A percentile compares a stretch with the other conserved stretches of the same genome.
These are phyloP conservation scores for Ophraella communa DNA, from an alignment of 2,888 invertebrate species.

Conservation along the genomic window DNA sequence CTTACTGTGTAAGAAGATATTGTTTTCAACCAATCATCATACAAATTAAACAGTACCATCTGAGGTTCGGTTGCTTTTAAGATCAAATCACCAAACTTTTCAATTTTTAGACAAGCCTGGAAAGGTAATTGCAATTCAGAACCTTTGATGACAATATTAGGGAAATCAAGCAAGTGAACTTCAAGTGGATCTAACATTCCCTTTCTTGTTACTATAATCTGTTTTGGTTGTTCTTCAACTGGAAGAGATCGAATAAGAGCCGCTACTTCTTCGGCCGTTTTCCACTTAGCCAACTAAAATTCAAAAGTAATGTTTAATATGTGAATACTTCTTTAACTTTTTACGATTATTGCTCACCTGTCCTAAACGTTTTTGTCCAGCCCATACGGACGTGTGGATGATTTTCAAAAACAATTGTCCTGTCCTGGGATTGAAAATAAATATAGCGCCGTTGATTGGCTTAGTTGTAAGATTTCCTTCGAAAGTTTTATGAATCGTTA, in stretches of 20 bases:
- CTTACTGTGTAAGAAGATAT: conserved; percentile 96
- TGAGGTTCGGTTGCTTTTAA: conserved; percentile 99
- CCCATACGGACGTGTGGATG: conserved; percentile 99
- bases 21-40: conserved; percentile 99
- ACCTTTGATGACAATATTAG: conserved; percentile 99
- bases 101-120: conserved; percentile 98
- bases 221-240: conserved; percentile 99
- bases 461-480: conserved; percentile 99
- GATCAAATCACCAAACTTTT: conserved; percentile 99
- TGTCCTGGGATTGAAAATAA: conserved; percentile 99
- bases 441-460: conserved; percentile 99
- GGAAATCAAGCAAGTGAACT: conserved; percentile 99
- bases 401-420: conserved; percentile 99
- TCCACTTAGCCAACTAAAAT: conserved; percentile 94
- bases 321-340: no score
- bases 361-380: conserved; percentile 98
- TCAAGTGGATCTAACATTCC: conserved; percentile 99
- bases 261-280: conserved; percentile 99
- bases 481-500: conserved; percentile 99
- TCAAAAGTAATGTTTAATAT: no score
- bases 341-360: conserved; percentile 66
- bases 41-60: conserved; percentile 99
- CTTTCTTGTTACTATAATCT: conserved; percentile 99
- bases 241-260: conserved; percentile 98
- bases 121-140: conserved; percentile 98